Evolutionary conservation across 2,113 vertebrate species (phyloP).

Genomic region (Cyanoramphus novaezelandiae): DNA sequence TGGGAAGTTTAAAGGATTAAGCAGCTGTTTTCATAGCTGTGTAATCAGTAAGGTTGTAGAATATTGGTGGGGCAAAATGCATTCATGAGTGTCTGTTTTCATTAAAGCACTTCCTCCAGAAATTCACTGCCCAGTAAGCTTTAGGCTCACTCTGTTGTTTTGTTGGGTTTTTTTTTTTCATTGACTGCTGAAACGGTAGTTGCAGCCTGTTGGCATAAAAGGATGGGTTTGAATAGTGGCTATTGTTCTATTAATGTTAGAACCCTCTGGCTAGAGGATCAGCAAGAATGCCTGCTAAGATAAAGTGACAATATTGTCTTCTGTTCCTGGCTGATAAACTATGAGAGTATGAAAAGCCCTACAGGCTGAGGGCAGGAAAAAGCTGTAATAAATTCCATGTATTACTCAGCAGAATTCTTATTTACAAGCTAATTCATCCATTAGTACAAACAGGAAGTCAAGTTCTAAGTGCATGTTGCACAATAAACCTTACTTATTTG

Average conservation of each 20-base stretch:
- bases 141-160: constrained; percentile 20
- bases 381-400: neutral
- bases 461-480: neutral
- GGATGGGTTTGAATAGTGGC: constrained; percentile 63
- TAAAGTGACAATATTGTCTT: constrained; percentile 61
- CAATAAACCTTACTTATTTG: neutral
- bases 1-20: constrained; percentile 21
- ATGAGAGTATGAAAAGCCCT: constrained; percentile 19
- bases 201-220: constrained; percentile 55
- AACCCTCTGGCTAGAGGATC: constrained; percentile 58
- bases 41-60: neutral
- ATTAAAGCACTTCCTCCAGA: constrained; percentile 32
- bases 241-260: constrained; percentile 66
- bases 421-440: neutral
- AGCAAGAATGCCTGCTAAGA: constrained; percentile 37
- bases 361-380: neutral
- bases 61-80: neutral
- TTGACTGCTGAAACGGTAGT: constrained; percentile 65
- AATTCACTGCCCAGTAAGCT: constrained; percentile 42
- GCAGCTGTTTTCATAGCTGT: neutral
- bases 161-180: neutral
- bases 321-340: constrained; percentile 39
- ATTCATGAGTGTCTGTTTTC: constrained; percentile 1
- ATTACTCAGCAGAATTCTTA: neutral
- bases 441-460: neutral